Conservation (phyloP, 2,113 vertebrate species). For the Corythornis cristatus region DNA sequence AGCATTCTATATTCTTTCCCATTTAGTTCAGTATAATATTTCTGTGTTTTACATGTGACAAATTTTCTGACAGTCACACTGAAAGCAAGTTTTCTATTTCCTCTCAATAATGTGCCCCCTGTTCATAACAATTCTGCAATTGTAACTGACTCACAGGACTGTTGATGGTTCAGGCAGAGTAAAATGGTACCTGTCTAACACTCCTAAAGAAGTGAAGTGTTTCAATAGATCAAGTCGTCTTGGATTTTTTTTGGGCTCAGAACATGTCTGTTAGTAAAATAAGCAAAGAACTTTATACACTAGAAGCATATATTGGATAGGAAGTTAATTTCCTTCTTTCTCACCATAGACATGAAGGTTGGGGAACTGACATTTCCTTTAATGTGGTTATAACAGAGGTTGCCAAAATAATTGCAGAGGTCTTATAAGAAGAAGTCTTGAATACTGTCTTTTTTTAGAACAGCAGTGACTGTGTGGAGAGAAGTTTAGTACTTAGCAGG, state of each 20-base stretch:
- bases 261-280: not conserved
- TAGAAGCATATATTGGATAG: not conserved
- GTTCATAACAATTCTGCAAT: not conserved
- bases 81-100: not conserved
- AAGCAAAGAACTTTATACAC: not conserved
- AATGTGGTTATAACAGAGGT: not conserved
- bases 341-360: not conserved
- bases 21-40: not conserved
- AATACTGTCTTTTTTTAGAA: not conserved
- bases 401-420: not conserved
- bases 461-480: not conserved
- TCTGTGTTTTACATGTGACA: not conserved
- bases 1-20: not conserved
- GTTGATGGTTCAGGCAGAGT: not conserved
- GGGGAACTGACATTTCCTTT: not conserved
- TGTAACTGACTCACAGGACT: not conserved
- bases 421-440: not conserved
- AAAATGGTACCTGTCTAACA: not conserved
- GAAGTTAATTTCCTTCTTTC: not conserved
- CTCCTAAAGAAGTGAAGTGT: not conserved
- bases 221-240: not conserved
- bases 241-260: not conserved
- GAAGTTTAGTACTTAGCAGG: not conserved
- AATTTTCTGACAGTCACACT: not conserved
- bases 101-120: not conserved